Conservation (phyloP, 2,797 vertebrate genomes). For the Girardinus metallicus region DNA sequence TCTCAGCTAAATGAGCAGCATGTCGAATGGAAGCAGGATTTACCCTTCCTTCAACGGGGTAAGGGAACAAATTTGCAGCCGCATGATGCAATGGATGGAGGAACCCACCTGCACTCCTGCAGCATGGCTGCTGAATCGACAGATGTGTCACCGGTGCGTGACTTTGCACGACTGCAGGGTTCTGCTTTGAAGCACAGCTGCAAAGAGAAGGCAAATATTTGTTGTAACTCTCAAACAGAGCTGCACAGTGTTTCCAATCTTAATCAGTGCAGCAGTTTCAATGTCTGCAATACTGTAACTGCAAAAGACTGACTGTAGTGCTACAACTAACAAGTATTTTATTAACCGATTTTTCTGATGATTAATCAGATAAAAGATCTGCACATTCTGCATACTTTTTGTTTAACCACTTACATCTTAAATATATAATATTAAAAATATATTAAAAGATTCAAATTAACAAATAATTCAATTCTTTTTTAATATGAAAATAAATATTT, state of each 20-base stretch:
- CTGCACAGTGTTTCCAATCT: not conserved
- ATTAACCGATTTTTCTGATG: no score
- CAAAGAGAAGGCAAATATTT: not conserved
- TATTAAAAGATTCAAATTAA: no score
- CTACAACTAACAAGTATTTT: no score
- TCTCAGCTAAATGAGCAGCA: constrained; percentile 78
- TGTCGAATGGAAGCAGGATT: constrained; percentile 76
- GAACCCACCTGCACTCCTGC: constrained; percentile 49
- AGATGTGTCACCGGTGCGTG: constrained; percentile 71
- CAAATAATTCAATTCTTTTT: no score
- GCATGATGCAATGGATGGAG: constrained; percentile 54
- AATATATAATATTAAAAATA: no score
- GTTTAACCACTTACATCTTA: no score
- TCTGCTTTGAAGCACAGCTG: constrained; percentile 4
- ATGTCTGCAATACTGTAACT: not conserved
- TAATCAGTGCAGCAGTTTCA: not conserved
- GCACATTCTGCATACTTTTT: no score
- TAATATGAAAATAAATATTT: no score
- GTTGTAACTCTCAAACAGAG: constrained; percentile 15
- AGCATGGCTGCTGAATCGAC: constrained; percentile 67
- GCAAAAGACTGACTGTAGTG: not conserved
- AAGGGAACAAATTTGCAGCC: constrained; percentile 64
- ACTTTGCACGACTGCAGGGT: constrained; percentile 46
- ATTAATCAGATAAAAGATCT: no score
- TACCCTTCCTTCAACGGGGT: constrained; percentile 73